These are phyloP conservation scores for Parnassius mnemosyne DNA, from an alignment of 2,888 invertebrate species.

Conservation along the genomic window DNA sequence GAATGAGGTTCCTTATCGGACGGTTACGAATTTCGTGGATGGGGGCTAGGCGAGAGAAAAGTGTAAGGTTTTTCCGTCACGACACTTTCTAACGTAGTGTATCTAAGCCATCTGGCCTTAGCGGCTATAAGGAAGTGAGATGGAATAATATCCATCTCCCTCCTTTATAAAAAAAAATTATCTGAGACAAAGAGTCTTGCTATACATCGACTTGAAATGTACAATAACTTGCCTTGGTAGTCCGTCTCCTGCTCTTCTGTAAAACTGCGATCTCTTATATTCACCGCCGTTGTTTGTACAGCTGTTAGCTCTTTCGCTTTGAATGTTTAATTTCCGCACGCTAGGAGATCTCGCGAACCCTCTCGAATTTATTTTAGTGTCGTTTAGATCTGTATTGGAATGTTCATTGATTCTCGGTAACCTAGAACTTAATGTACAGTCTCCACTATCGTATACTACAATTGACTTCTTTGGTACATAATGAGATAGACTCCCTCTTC, in stretches of 20 bases:
- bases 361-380: conserved; percentile 40
- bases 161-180: too few relatives aligned
- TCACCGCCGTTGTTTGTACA: conserved; percentile 49
- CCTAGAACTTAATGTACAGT: conserved; percentile 50
- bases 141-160: too few relatives aligned
- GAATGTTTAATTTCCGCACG: conserved; percentile 41
- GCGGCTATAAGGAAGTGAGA: too few relatives aligned
- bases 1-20: too few relatives aligned
- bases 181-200: too few relatives aligned
- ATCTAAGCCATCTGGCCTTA: too few relatives aligned
- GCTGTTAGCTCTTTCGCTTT: conserved; percentile 42
- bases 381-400: conserved; percentile 46
- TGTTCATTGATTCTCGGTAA: conserved; percentile 70
- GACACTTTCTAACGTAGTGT: too few relatives aligned
- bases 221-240: conserved; percentile 50
- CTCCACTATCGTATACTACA: conserved; percentile 58
- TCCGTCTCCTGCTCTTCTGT: conserved; percentile 59
- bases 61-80: too few relatives aligned
- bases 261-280: conserved; percentile 52
- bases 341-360: conserved; percentile 36
- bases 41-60: too few relatives aligned
- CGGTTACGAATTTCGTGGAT: too few relatives aligned
- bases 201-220: too few relatives aligned
- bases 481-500: conserved; percentile 6
- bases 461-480: conserved; percentile 24